These are phyloP conservation scores for Nesidiocoris tenuis DNA, from an alignment of 2,888 invertebrate genomes.

Conservation along the genomic window DNA sequence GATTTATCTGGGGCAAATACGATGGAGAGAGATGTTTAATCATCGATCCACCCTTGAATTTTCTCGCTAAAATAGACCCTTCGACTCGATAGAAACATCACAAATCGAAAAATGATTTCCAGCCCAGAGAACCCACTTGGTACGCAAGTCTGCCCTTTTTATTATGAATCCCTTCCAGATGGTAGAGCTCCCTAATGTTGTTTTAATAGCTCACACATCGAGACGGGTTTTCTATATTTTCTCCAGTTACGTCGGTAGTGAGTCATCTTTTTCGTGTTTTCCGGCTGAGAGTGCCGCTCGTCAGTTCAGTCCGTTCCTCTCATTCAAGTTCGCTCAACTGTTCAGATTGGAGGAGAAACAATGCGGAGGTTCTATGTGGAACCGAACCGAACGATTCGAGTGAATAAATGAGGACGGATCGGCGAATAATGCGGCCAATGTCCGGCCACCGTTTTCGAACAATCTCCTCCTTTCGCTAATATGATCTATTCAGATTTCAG, in stretches of 20 bases:
- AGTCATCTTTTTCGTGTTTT: background rate
- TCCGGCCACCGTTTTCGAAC: background rate
- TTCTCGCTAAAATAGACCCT: background rate
- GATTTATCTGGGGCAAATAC: too few species aligned
- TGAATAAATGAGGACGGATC: background rate
- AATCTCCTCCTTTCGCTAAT: too few species aligned
- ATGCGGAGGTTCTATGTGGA: background rate
- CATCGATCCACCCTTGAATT: too few species aligned
- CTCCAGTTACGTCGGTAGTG: background rate
- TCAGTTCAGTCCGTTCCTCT: background rate
- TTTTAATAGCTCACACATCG: slow-evolving; percentile 11
- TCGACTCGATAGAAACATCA: background rate
- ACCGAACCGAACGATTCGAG: background rate
- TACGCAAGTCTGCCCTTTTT: background rate
- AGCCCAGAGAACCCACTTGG: background rate
- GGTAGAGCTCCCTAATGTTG: slow-evolving; percentile 4
- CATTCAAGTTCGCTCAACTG: background rate
- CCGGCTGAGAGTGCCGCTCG: background rate
- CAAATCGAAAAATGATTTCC: background rate
- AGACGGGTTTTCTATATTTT: background rate
- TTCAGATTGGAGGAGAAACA: background rate
- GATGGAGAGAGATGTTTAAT: too few species aligned
- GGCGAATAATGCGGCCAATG: background rate
- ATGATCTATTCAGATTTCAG: too few species aligned
- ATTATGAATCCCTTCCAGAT: slow-evolving; percentile 11